phyloP scores from a whole-genome alignment of 2,888 invertebrate species.

The Trissolcus japonicus region DNA sequence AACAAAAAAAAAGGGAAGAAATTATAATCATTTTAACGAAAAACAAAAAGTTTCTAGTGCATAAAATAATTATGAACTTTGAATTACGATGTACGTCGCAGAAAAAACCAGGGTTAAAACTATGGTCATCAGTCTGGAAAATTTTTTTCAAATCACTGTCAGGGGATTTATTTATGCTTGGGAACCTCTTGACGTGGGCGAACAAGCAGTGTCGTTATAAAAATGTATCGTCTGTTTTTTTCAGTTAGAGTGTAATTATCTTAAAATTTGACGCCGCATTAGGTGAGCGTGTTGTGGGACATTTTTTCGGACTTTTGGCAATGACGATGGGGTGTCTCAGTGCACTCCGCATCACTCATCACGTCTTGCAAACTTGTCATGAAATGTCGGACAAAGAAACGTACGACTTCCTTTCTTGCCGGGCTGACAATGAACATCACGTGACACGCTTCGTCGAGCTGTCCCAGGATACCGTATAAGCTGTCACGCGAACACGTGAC shows the following conservation, averaged over 20 bases:
- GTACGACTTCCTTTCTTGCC: slow-evolving; percentile 35
- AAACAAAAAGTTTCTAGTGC: too few relatives aligned
- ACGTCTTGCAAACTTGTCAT: slow-evolving; percentile 41
- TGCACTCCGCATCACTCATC: slow-evolving; percentile 28
- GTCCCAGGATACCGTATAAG: slow-evolving; percentile 34
- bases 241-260: slow-evolving; percentile 1
- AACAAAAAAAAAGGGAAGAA: too few relatives aligned
- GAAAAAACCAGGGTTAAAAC: too few relatives aligned
- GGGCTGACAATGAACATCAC: slow-evolving; percentile 35
- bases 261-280: slow-evolving; percentile 4
- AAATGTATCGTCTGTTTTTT: slow-evolving; percentile 14
- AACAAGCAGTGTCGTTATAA: slow-evolving; percentile 7
- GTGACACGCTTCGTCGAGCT: slow-evolving; percentile 41
- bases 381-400: slow-evolving; percentile 41
- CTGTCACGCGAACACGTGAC: slow-evolving; percentile 37
- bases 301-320: too few relatives aligned
- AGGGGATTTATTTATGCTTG: background rate
- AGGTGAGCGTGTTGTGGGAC: background rate
- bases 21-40: too few relatives aligned
- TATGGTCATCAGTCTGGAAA: slow-evolving; percentile 1
- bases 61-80: too few relatives aligned
- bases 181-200: background rate
- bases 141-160: slow-evolving; percentile 2
- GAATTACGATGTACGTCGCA: too few relatives aligned
- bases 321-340: slow-evolving; percentile 20